phyloP scores from a whole-genome alignment of 2,888 invertebrate species.

The Bibio marci region DNA sequence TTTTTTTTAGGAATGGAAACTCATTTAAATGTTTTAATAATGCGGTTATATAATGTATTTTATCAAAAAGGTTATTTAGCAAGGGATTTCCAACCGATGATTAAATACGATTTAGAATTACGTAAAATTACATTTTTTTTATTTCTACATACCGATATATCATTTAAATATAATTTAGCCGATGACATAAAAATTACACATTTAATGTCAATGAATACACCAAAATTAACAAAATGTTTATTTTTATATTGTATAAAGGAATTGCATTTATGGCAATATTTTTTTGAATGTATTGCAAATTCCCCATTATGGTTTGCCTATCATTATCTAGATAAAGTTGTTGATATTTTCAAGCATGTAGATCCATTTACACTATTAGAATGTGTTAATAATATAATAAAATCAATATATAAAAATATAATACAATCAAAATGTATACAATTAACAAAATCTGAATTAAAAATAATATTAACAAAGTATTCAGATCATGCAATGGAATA shows the following conservation, averaged over 20 bases:
- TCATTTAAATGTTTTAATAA: too few species aligned
- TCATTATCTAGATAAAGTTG: conserved; percentile 18
- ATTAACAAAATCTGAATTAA: conserved; percentile 16
- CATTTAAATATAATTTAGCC: conserved; percentile 17
- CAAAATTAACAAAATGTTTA: conserved; percentile 19
- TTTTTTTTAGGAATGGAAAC: too few species aligned
- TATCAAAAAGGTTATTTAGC: too few species aligned
- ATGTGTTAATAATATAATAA: conserved; percentile 16
- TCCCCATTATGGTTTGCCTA: conserved; percentile 20
- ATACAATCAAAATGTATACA: conserved; percentile 15
- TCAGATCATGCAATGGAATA: conserved; percentile 18
- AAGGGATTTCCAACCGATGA: conserved; percentile 10
- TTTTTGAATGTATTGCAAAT: conserved; percentile 17
- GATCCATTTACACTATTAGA: conserved; percentile 17
- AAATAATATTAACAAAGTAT: conserved; percentile 16
- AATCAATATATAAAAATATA: conserved; percentile 16
- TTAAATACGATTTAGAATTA: conserved; percentile 10
- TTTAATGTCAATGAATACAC: conserved; percentile 17
- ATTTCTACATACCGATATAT: conserved; percentile 18
- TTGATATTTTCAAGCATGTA: conserved; percentile 16
- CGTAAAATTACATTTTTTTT: conserved; percentile 20
- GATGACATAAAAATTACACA: conserved; percentile 10
- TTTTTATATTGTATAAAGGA: conserved; percentile 17
- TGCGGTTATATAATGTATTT: too few species aligned
- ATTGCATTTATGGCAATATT: conserved; percentile 17